Evolutionary conservation across 1,140 invertebrate species (phyloP), one percentile per base, ranked within the genome.

Genomic region (Drosophila ercepeae): DNA sequence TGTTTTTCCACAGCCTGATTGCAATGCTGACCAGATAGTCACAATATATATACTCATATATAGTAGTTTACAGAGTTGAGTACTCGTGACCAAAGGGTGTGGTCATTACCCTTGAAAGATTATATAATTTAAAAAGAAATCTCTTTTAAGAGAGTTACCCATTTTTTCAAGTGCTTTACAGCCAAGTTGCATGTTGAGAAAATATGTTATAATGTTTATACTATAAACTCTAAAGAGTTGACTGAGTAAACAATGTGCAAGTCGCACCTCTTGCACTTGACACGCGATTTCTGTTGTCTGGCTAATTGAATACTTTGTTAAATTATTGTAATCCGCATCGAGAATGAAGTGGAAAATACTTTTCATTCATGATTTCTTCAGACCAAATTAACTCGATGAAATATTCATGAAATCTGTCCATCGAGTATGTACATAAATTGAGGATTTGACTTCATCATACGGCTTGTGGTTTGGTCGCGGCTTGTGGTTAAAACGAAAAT

Each of bases 281-380:
- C 78, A 82, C 79, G 78, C 79, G 64, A 82, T 34, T 52, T 36
- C 34, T 45, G 54, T 63, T 63, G 61, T 58, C 76, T 61, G 57
- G 81, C 51, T 76, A 84, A 84, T 86, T 79, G 75, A 79, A 61
- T 86, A 79, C 59, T 84, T 81, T 69, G 79, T 65, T 59, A 67
- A 86, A 81, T 81, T 84, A 67, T 76, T 59, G 61, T 81, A 73
- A 76, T 76, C 71, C 61, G 53, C 16, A 63, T 9, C 39, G 51
- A 45, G 58, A 41, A 46, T 25, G 19, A 29, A 46, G 64, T 21
- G 23, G 11, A 58, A 59, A 57, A 5, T 6, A 4, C 21, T 11
- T 65, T 69, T 78, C 60, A 67, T 67, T 67, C 60, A 67, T 67
- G 27, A 48, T 32, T 32, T 32, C 29, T 32, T 11, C 9, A 9